Percentiles rank a stretch among this genome's conserved stretches.
These are phyloP conservation scores for Cantharis nigra DNA, from an alignment of 2,888 invertebrate genomes.

Conservation along the genomic window DNA sequence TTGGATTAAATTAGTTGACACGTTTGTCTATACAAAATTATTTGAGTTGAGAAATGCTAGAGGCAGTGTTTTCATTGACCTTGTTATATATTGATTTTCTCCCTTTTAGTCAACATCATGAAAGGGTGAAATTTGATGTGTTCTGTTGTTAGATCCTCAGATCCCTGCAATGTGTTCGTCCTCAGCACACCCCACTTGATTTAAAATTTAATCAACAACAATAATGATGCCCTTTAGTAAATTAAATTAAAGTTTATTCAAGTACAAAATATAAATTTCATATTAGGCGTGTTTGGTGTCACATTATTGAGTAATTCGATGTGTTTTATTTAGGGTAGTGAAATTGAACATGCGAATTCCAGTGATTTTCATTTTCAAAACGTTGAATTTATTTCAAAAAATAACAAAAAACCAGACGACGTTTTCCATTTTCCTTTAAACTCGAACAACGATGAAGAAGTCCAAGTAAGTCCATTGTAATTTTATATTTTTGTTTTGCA, in stretches of 20 bases:
- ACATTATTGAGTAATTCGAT: neutral
- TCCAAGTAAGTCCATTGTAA: neutral
- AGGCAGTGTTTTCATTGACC: slow-evolving; percentile 37
- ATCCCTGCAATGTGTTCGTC: slow-evolving; percentile 36
- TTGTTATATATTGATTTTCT: slow-evolving; percentile 49
- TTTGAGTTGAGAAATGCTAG: slow-evolving; percentile 37
- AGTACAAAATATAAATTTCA: neutral
- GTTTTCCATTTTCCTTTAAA: neutral
- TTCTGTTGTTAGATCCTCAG: slow-evolving; percentile 39
- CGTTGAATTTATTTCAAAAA: neutral
- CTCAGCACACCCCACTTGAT: slow-evolving; percentile 26
- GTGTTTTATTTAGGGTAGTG: neutral
- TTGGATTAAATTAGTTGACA: neutral
- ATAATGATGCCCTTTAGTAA: neutral
- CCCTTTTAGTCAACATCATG: slow-evolving; percentile 35
- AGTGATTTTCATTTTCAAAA: neutral
- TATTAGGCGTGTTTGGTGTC: neutral
- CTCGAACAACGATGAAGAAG: neutral
- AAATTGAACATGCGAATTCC: slow-evolving; percentile 1
- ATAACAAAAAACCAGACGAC: neutral
- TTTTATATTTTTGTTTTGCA: neutral
- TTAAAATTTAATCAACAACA: slow-evolving; percentile 18
- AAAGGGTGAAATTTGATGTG: slow-evolving; percentile 41
- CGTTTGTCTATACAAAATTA: neutral
- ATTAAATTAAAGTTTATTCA: neutral